Conservation (phyloP, 2,888 invertebrate genomes). For the Dicyrtomina minuta region DNA sequence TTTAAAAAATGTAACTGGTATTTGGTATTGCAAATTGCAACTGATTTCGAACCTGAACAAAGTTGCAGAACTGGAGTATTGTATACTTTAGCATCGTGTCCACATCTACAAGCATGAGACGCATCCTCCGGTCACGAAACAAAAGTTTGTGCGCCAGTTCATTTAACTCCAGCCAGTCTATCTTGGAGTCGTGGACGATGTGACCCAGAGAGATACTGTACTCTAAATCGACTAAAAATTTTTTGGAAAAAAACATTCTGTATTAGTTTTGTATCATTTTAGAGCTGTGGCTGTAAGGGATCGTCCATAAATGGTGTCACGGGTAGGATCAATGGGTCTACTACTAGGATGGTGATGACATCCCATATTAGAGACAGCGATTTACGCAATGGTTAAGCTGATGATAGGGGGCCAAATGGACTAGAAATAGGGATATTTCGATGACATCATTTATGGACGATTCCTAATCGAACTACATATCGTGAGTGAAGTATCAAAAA, state of each 20-base stretch:
- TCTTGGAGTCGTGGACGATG: constrained; percentile 86
- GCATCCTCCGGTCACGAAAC: constrained; percentile 81
- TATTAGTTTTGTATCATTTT: constrained; percentile 9
- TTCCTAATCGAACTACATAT: no score
- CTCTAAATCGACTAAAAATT: constrained; percentile 61
- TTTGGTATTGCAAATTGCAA: background rate
- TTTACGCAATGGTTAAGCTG: no score
- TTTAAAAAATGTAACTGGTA: background rate
- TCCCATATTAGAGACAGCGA: no score
- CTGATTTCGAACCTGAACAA: constrained; percentile 60
- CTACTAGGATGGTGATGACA: no score
- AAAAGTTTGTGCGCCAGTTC: constrained; percentile 72
- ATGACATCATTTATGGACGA: no score
- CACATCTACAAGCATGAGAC: constrained; percentile 64
- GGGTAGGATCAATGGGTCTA: no score
- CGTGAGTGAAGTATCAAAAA: no score
- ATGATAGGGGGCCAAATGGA: no score
- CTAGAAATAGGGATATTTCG: no score
- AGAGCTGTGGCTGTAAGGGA: no score
- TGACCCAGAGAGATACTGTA: constrained; percentile 69
- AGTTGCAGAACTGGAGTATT: constrained; percentile 62
- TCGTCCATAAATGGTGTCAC: no score
- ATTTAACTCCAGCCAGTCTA: constrained; percentile 96
- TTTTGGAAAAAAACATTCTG: background rate
- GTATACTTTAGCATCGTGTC: constrained; percentile 56